These are phyloP conservation scores for Arnoldichthys spilopterus DNA, from an alignment of 2,797 vertebrate species.

Conservation along the genomic window DNA sequence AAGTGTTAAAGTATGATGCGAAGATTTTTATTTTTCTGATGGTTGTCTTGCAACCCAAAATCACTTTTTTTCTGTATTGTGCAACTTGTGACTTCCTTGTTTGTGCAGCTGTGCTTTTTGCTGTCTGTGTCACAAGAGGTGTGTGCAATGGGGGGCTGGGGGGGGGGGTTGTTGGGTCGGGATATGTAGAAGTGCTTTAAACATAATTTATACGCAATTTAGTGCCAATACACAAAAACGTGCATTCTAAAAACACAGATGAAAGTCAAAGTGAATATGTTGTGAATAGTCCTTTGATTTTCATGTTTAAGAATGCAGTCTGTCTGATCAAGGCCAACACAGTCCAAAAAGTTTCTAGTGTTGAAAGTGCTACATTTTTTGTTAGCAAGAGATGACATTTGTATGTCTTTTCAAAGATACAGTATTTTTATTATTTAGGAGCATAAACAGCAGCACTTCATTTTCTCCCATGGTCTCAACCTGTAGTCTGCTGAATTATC, in stretches of 20 bases:
- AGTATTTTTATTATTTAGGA: neutral
- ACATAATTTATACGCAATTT: slow-evolving; percentile 32
- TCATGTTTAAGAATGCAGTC: slow-evolving; percentile 34
- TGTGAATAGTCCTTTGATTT: slow-evolving; percentile 40
- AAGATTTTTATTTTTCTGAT: slow-evolving; percentile 52
- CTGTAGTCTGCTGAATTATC: neutral
- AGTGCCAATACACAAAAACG: slow-evolving; percentile 28
- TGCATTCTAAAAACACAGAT: slow-evolving; percentile 29
- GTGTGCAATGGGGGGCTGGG: slow-evolving; percentile 8
- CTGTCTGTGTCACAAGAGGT: slow-evolving; percentile 42
- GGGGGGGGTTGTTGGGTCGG: no score
- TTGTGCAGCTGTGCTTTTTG: slow-evolving; percentile 60
- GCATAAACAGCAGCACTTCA: neutral
- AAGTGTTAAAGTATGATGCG: slow-evolving; percentile 45
- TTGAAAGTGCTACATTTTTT: slow-evolving; percentile 4
- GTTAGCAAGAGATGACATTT: slow-evolving; percentile 3
- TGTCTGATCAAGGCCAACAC: slow-evolving; percentile 35
- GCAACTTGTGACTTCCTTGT: slow-evolving; percentile 59
- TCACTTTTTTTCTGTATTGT: slow-evolving; percentile 66
- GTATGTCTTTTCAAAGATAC: neutral
- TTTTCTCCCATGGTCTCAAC: neutral
- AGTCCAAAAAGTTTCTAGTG: slow-evolving; percentile 31
- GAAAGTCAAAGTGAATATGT: slow-evolving; percentile 31
- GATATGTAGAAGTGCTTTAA: slow-evolving; percentile 33
- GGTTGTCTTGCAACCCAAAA: slow-evolving; percentile 54